Base-by-base conservation (phyloP, 2,113 vertebrate species). In the Athene cunicularia region DNA sequence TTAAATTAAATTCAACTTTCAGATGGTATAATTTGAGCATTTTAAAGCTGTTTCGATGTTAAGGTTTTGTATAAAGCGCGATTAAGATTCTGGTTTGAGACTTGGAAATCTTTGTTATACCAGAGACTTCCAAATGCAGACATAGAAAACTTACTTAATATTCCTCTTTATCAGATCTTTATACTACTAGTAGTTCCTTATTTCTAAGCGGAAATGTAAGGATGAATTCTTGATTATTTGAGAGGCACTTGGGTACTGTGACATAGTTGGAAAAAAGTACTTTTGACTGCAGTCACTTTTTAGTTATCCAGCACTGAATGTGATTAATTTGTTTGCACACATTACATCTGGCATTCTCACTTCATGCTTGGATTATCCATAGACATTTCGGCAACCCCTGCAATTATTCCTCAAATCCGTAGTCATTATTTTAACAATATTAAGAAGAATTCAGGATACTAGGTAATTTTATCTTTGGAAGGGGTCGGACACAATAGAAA, bases 1-100 rank as follows among this genome's bases (percentile, higher is more conserved):
- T 85, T 59, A 16, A 72, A 96, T 93, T 91, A 88, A 86, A 77
- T 63, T 77, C 5, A 63, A 91, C 58, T 80, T 93, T 88, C n/a
- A 80, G 75, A 74, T 81, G 41, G 41, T 81, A 77, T 86, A 88
- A 88, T 88, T 91, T 86, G 66, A 87, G 47, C 41, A 74, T 91
- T 94, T 95, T 71, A 81, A 86, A 86, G 35, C 63, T 84, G 72
- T 41, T 89, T 67, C 39, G 22, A 8, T 86, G 70, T 83, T 95
- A 66, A 83, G 59, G 49, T 76, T 91, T 89, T 93, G 17, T 91
- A 55, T 71, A 67, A 74, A 88, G 56, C 53, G 21, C 19, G 26
- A 73, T 90, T 77, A 84, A 86, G 56, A 18, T 80, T 30, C 52
- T 72, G 16, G 21, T 84, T 83, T 74, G 33, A 92, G 67, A 62